Evolutionary conservation across 2,113 vertebrate genomes (phyloP), one percentile per base, ranked within the genome.

Genomic region (Opisthocomus hoazin): DNA sequence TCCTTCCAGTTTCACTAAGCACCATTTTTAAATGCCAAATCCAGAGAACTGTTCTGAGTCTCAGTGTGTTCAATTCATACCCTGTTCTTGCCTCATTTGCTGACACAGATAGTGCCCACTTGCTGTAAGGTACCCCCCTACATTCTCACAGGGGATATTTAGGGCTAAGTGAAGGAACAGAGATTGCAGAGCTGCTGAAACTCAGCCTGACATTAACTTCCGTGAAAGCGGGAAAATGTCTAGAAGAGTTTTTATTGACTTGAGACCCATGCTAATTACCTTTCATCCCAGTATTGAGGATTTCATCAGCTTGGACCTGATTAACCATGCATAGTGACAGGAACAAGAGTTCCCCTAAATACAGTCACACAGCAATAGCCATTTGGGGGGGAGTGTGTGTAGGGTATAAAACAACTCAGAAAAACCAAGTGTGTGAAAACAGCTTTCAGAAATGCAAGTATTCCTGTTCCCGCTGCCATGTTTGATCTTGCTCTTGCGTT

Each of bases 51-150:
- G 4, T 64, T 94, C 29, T 14, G 61, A 87, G 27, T 45, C 36
- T 5, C 0, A 0, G 13, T 56, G 45, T 30, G 27, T 71, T 94
- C 6, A 2, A 19, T 43, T 78, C 10, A 0, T 39, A 13, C 15
- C 46, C 27, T 68, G 24, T n/a, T 81, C 69, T 60, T 60, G 63
- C 34, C 46, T 36, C 20, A 2, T 23, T 23, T 81, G 54, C 41
- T 66, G 32, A 11, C 24, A 19, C 15, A 32, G 18, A 34, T 13
- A 32, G n/a, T 27, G 19, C 2, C 12, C 18, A 2, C 22, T n/a
- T n/a, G 6, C 70, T 32, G 4, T 17, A 36, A 73, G 26, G 13
- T 43, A 14, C 32, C 22, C 57, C 27, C 7, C 29, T 74, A 32
- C 23, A 6, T 58, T 78, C 14, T 77, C 46, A 74, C 8, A 18